Evolutionary conservation across 2,797 vertebrate species (phyloP).

Genomic region (Knipowitschia caucasica): DNA sequence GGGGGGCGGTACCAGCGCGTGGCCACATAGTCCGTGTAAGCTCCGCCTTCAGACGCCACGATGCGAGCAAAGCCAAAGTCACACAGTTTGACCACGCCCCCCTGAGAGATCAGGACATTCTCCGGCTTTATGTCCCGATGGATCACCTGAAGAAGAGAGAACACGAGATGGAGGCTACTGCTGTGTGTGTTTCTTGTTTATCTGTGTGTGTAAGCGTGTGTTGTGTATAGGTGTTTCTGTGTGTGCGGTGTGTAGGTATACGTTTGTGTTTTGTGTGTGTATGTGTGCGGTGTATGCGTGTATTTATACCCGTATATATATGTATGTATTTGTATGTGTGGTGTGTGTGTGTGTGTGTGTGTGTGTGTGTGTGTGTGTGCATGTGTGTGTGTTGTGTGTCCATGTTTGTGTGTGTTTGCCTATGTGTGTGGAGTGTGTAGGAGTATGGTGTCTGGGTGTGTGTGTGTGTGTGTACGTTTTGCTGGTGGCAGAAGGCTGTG

Average conservation of each 20-base stretch:
- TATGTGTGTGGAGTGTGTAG: background rate
- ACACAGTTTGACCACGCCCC: conserved; percentile 85
- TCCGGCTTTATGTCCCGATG: conserved; percentile 92
- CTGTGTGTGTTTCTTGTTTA: too few relatives aligned
- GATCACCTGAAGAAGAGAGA: conserved; percentile 84
- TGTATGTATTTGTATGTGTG: too few relatives aligned
- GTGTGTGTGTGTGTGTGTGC: too few relatives aligned
- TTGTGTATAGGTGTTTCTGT: background rate
- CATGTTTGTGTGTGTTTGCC: background rate
- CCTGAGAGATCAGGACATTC: conserved; percentile 86
- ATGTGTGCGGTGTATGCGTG: conserved; percentile 64
- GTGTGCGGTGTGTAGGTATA: background rate
- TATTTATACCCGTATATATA: too few relatives aligned
- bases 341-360: too few relatives aligned
- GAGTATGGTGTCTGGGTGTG: too few relatives aligned
- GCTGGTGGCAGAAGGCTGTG: conserved; percentile 85
- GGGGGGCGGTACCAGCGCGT: conserved; percentile 92
- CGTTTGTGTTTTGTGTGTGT: conserved; percentile 5
- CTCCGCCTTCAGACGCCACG: conserved; percentile 70
- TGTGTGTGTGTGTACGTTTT: conserved; percentile 69
- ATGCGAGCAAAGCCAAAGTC: conserved; percentile 90
- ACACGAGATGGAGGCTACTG: too few relatives aligned
- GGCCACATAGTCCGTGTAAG: conserved; percentile 87
- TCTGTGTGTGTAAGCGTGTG: background rate
- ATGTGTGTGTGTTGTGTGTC: too few relatives aligned